Percentiles rank a stretch among this genome's conserved stretches.
phyloP scores from a whole-genome alignment of 2,888 invertebrate genomes.

The Caenorhabditis imperialis region DNA sequence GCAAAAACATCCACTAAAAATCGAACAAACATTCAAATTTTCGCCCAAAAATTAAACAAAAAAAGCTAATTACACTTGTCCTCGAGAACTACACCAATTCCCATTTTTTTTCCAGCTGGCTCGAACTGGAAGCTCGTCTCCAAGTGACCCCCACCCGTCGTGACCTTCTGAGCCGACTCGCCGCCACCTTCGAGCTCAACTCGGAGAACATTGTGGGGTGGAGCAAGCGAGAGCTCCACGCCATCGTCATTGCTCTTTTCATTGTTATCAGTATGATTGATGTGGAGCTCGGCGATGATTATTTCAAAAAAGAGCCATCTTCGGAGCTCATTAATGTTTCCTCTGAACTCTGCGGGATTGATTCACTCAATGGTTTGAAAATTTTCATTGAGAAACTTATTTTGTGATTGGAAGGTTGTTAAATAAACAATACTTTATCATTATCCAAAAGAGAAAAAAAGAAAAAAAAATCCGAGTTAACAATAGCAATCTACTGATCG shows the following conservation, averaged over 20 bases:
- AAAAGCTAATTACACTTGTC: too few relatives aligned
- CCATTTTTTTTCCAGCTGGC: constrained; percentile 49
- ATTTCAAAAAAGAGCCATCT: constrained; percentile 29
- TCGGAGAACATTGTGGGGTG: constrained; percentile 59
- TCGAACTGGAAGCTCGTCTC: constrained; percentile 47
- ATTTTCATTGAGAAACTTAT: too few relatives aligned
- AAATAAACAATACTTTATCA: neutral
- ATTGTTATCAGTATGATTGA: constrained; percentile 35
- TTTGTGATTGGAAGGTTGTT: neutral
- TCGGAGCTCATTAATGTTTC: constrained; percentile 17
- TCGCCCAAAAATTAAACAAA: too few relatives aligned
- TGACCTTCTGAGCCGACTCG: constrained; percentile 40
- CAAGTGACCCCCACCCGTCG: constrained; percentile 43
- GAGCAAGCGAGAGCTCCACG: constrained; percentile 27
- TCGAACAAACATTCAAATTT: too few relatives aligned
- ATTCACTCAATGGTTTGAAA: constrained; percentile 15
- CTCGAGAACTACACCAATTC: neutral
- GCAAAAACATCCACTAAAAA: too few relatives aligned
- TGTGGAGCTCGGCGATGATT: constrained; percentile 51
- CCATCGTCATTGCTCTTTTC: constrained; percentile 34
- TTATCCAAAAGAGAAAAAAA: too few relatives aligned
- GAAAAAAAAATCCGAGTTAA: too few relatives aligned
- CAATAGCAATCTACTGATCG: constrained; percentile 68
- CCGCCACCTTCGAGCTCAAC: constrained; percentile 47
- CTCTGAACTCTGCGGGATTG: constrained; percentile 20